phyloP scores from a whole-genome alignment of 2,888 invertebrate species.

The Noctua fimbriata region DNA sequence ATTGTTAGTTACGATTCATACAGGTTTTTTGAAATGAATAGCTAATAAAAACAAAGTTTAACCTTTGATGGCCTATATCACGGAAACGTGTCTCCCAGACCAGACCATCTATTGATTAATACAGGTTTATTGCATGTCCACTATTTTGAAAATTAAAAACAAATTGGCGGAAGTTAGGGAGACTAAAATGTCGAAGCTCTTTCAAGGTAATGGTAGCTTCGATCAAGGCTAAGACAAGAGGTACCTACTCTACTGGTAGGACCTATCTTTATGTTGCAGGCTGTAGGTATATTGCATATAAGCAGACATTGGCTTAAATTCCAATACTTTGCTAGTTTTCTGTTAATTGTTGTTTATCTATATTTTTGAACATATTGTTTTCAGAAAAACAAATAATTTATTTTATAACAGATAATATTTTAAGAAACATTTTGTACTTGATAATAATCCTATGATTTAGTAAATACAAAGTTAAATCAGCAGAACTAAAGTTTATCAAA shows the following conservation, averaged over 20 bases:
- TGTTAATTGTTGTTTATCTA: neutral
- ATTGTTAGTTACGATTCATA: neutral
- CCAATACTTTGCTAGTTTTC: neutral
- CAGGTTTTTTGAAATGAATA: neutral
- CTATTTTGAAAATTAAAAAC: neutral
- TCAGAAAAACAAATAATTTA: too few species aligned
- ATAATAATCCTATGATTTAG: neutral
- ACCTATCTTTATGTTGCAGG: neutral
- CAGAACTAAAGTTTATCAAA: neutral
- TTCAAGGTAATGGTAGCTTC: neutral
- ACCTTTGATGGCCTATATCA: neutral
- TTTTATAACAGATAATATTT: neutral
- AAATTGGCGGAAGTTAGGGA: neutral
- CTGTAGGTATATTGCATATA: neutral
- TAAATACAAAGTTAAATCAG: neutral
- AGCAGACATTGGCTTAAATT: neutral
- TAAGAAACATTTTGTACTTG: neutral
- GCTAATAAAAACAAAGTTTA: neutral
- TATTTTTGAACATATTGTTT: too few species aligned
- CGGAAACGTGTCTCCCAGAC: too few species aligned
- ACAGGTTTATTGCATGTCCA: neutral
- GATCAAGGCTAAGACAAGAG: neutral
- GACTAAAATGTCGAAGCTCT: neutral
- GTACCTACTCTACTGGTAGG: neutral
- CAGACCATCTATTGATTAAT: neutral